A percentile compares a stretch with the other conserved stretches of the same genome.
phyloP scores from a whole-genome alignment of 2,888 invertebrate genomes.

The Limnephilus rhombicus region DNA sequence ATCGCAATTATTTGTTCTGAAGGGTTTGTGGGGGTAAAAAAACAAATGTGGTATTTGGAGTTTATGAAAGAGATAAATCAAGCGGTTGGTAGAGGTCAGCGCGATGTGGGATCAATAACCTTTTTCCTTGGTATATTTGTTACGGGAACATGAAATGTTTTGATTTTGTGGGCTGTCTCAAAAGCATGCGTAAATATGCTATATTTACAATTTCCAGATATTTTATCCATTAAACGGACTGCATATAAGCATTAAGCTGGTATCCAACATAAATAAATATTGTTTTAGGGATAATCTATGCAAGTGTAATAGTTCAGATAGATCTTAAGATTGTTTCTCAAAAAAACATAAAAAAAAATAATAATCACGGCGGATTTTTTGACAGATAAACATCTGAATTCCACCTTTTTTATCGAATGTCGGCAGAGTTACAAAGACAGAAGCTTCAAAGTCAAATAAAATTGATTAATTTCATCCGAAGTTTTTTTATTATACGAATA shows the following conservation, averaged over 20 bases:
- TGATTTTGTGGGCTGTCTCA: neutral
- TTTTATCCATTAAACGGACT: neutral
- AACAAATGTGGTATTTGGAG: constrained; percentile 61
- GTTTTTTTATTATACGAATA: too few species aligned
- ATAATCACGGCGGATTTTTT: too few species aligned
- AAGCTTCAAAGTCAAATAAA: too few species aligned
- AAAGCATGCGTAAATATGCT: neutral
- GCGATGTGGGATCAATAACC: neutral
- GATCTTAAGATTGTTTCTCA: too few species aligned
- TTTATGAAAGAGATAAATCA: constrained; percentile 65
- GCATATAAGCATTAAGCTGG: neutral
- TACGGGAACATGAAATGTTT: neutral
- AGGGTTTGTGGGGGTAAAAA: constrained; percentile 46
- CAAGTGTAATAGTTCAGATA: too few species aligned
- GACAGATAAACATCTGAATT: too few species aligned
- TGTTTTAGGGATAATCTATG: too few species aligned
- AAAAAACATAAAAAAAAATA: too few species aligned
- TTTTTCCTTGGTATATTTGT: neutral
- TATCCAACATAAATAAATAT: neutral
- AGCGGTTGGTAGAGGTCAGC: constrained; percentile 46
- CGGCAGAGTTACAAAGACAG: too few species aligned
- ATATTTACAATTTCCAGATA: neutral
- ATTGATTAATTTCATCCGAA: too few species aligned
- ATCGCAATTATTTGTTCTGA: constrained; percentile 55
- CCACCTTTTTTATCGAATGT: too few species aligned